Evolutionary conservation across 2,888 invertebrate species (phyloP).

Genomic region (Eupithecia insigniata): DNA sequence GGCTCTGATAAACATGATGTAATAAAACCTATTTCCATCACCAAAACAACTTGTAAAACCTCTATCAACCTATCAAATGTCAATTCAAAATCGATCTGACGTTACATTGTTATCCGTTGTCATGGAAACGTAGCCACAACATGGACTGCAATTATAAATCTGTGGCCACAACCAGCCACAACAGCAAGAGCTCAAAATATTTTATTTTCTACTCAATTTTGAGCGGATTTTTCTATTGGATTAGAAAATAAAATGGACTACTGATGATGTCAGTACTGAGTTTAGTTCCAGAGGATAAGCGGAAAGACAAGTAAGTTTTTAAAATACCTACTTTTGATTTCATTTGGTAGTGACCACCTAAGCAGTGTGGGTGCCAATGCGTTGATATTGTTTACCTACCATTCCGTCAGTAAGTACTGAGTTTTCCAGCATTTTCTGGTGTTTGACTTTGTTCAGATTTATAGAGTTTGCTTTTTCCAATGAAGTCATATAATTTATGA

Average conservation of each 20-base stretch:
- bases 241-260: constrained; percentile 67
- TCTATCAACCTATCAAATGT: constrained; percentile 48
- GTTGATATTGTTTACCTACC: background rate
- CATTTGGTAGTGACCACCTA: background rate
- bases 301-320: constrained; percentile 65
- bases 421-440: background rate
- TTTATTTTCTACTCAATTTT: constrained; percentile 47
- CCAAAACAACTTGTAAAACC: constrained; percentile 21
- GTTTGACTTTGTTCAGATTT: no score
- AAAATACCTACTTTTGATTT: background rate
- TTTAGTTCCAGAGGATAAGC: constrained; percentile 79
- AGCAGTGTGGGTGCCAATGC: background rate
- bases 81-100: constrained; percentile 61
- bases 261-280: constrained; percentile 79
- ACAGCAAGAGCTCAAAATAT: constrained; percentile 56
- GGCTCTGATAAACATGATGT: no score
- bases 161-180: no score
- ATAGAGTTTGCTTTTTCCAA: background rate
- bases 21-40: constrained; percentile 10
- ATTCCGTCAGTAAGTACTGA: background rate
- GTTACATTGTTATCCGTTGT: constrained; percentile 56
- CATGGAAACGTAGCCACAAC: constrained; percentile 67
- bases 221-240: constrained; percentile 53
- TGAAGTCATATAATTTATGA: no score
- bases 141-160: no score